Percentiles rank a stretch among this genome's conserved stretches.
These are phyloP conservation scores for Cyclophora albipunctata DNA, from an alignment of 2,888 invertebrate genomes.

Conservation along the genomic window DNA sequence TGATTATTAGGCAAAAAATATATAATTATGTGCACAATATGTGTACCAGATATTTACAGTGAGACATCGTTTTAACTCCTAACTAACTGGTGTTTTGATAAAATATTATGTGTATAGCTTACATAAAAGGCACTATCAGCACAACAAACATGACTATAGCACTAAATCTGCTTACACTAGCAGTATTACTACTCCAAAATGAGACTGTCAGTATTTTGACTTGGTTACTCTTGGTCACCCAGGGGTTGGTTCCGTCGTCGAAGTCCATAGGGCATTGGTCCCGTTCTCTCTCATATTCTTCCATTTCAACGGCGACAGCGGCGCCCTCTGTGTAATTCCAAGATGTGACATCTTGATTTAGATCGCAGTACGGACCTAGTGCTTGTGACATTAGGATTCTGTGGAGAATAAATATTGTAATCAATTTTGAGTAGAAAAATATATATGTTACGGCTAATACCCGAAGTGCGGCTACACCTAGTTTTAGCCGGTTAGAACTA, in stretches of 20 bases:
- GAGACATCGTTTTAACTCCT: no score
- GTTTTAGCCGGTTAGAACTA: no score
- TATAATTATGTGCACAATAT: no score
- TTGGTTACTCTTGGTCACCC: conserved; percentile 81
- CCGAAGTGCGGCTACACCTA: no score
- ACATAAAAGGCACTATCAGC: conserved; percentile 12
- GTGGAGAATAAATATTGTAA: conserved; percentile 20
- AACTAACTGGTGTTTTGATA: no score
- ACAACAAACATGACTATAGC: conserved; percentile 7
- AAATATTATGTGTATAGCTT: no score
- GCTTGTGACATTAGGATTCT: conserved; percentile 83
- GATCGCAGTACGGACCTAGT: conserved; percentile 92
- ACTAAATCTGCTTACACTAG: conserved; percentile 27
- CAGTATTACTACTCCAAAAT: conserved; percentile 49
- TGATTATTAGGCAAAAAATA: no score
- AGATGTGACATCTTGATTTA: conserved; percentile 92
- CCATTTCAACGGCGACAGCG: conserved; percentile 91
- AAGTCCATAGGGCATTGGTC: conserved; percentile 99
- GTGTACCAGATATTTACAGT: no score
- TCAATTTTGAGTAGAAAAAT: no score
- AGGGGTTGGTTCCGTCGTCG: conserved; percentile 94
- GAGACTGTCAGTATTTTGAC: conserved; percentile 80
- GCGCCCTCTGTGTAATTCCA: conserved; percentile 94
- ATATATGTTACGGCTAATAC: no score
- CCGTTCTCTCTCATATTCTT: conserved; percentile 93